A percentile compares a stretch with the other conserved stretches of the same genome.
phyloP scores from a whole-genome alignment of 2,888 invertebrate genomes.

The Patella pellucida region DNA sequence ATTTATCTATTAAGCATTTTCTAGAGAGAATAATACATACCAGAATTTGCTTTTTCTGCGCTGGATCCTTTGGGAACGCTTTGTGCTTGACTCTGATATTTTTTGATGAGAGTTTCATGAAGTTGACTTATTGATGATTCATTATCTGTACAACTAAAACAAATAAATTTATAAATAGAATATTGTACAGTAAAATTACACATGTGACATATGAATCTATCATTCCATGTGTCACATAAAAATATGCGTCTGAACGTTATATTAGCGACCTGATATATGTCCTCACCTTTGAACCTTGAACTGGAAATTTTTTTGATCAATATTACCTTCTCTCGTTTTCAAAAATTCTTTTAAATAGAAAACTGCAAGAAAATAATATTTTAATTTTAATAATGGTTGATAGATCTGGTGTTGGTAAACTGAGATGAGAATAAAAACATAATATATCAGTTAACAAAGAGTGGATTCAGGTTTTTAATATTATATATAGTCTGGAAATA shows the following conservation, averaged over 20 bases:
- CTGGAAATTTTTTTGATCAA: conserved; percentile 61
- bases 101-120: conserved; percentile 90
- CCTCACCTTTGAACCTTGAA: conserved; percentile 65
- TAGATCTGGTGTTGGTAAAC: neutral
- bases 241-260: too few relatives aligned
- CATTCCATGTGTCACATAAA: too few relatives aligned
- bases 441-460: too few relatives aligned
- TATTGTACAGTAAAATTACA: too few relatives aligned
- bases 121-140: conserved; percentile 91
- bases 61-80: conserved; percentile 7
- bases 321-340: conserved; percentile 37
- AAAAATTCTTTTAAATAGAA: conserved; percentile 55
- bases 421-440: too few relatives aligned
- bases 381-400: neutral
- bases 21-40: conserved; percentile 12
- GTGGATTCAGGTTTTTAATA: too few relatives aligned
- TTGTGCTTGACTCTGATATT: conserved; percentile 59
- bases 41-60: conserved; percentile 29
- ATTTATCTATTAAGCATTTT: too few relatives aligned
- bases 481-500: conserved; percentile 5
- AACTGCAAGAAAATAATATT: conserved; percentile 44
- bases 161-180: neutral
- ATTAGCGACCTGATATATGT: neutral
- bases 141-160: conserved; percentile 56
- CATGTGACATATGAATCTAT: too few relatives aligned